These are phyloP conservation scores for Marmota flaviventris DNA, from an alignment of 2,113 vertebrate species.

Conservation along the genomic window DNA sequence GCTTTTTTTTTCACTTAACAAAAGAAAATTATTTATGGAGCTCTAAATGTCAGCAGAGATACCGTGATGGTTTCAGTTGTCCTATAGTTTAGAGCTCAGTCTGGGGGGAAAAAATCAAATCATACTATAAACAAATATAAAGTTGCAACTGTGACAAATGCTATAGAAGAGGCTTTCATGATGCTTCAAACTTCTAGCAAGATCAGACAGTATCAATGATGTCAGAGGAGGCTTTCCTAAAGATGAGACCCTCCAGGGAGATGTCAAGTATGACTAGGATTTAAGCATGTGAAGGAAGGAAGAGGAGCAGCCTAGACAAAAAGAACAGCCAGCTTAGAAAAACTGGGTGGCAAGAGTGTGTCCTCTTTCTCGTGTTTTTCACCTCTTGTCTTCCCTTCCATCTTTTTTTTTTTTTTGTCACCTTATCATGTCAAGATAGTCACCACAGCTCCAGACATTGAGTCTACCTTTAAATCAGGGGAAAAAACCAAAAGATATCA, in stretches of 20 bases:
- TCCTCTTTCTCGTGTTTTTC: background rate
- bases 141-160: background rate
- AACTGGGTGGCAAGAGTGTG: background rate
- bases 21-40: background rate
- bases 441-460: background rate
- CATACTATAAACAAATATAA: background rate
- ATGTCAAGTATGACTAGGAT: background rate
- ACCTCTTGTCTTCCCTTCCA: background rate
- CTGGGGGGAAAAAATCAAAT: background rate
- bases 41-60: slow-evolving; percentile 18
- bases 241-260: background rate
- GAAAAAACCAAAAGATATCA: background rate
- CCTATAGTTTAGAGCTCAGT: background rate
- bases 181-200: background rate
- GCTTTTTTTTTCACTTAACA: background rate
- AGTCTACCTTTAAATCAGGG: background rate
- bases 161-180: background rate
- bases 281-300: background rate
- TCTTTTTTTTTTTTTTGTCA: background rate
- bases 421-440: background rate
- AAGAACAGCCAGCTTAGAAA: background rate
- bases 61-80: background rate
- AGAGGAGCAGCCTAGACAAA: background rate
- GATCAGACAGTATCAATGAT: background rate
- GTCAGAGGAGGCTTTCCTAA: background rate